Evolutionary conservation across 2,113 vertebrate species (phyloP).

Genomic region (Aegithalos caudatus): DNA sequence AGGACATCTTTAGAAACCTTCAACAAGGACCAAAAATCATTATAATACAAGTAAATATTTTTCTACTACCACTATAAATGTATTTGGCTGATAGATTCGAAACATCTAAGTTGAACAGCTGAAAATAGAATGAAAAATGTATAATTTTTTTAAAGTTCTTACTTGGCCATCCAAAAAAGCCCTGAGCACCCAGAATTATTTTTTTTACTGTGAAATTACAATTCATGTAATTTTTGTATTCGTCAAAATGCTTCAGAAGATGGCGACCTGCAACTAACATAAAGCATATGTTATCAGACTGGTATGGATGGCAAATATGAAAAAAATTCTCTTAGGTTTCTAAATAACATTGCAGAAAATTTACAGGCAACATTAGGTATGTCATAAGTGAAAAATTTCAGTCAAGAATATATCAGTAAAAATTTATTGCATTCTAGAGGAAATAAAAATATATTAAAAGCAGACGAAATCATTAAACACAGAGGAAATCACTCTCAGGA

Average conservation of each 20-base stretch:
- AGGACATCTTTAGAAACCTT: neutral
- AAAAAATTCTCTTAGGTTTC: neutral
- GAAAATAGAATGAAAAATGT: neutral
- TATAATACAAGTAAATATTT: neutral
- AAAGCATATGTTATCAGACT: neutral
- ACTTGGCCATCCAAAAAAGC: neutral
- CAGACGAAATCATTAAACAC: neutral
- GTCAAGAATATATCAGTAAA: neutral
- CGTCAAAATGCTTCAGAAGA: neutral
- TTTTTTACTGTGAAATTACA: neutral
- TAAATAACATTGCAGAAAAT: neutral
- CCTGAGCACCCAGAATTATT: neutral
- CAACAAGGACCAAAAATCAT: neutral
- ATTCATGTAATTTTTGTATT: neutral
- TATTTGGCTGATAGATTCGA: neutral
- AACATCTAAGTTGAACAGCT: neutral
- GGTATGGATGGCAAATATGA: neutral
- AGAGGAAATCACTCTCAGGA: neutral
- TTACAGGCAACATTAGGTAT: neutral
- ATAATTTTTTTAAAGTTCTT: rapidly evolving
- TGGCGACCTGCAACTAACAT: neutral
- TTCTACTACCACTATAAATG: neutral
- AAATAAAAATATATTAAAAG: neutral
- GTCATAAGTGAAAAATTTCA: neutral
- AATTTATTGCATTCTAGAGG: neutral